phyloP scores from a whole-genome alignment of 2,797 vertebrate genomes.

The Tragelaphus eurycerus region DNA sequence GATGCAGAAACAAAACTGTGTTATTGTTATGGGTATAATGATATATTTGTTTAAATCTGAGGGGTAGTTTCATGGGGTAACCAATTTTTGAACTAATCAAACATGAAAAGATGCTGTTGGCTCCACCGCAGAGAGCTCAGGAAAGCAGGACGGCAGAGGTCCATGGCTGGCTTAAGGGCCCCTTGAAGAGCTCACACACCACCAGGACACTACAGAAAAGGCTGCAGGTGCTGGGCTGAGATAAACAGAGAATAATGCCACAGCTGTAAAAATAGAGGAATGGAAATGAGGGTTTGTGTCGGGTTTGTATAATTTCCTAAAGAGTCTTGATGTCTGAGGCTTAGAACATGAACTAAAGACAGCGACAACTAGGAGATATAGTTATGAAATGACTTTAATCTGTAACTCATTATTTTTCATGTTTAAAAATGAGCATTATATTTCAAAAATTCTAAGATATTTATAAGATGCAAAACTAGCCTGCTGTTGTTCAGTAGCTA shows the following conservation, averaged over 20 bases:
- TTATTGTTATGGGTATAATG: not conserved
- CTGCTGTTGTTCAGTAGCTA: not conserved
- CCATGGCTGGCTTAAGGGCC: not conserved
- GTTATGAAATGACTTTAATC: not conserved
- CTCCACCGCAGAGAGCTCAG: not conserved
- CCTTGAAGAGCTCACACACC: not conserved
- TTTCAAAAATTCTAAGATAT: not conserved
- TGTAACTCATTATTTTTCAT: not conserved
- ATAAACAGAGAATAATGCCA: constrained; percentile 28
- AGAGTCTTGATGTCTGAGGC: not conserved
- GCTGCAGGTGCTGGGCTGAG: not conserved
- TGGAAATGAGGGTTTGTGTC: constrained; percentile 21
- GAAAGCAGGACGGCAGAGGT: not conserved
- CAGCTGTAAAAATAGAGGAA: constrained; percentile 68
- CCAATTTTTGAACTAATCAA: not conserved
- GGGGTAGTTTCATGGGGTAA: not conserved
- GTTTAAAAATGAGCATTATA: not conserved
- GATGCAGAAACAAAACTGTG: not conserved
- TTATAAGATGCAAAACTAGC: not conserved
- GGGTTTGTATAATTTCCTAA: constrained; percentile 34
- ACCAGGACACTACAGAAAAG: not conserved
- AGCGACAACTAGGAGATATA: not conserved
- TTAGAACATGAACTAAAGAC: not conserved
- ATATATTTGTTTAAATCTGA: not conserved
- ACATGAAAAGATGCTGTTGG: not conserved